A percentile compares a stretch with the other conserved stretches of the same genome.
Conservation (phyloP, 2,888 invertebrate species). For the Trachelus tabidus region DNA sequence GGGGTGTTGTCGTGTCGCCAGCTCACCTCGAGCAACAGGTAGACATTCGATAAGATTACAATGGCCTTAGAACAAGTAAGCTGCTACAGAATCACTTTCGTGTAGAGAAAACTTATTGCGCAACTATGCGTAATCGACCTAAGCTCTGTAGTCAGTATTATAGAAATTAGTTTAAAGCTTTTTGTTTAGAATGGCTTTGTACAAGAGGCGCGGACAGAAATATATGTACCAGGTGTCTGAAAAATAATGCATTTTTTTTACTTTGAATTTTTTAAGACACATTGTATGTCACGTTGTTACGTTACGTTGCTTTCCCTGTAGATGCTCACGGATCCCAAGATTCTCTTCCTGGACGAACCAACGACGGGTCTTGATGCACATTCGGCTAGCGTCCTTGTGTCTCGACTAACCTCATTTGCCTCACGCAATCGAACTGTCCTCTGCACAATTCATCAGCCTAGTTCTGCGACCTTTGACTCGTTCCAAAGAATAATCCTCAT, state of each 20-base stretch:
- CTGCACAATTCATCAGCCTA: constrained; percentile 95
- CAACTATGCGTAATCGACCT: neutral
- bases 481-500: constrained; percentile 84
- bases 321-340: constrained; percentile 88
- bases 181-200: neutral
- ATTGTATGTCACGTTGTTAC: neutral
- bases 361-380: constrained; percentile 94
- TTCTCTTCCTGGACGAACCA: constrained; percentile 96
- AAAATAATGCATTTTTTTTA: neutral
- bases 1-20: neutral
- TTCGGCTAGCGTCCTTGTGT: constrained; percentile 87
- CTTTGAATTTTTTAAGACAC: neutral
- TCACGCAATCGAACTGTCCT: constrained; percentile 85
- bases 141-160: neutral
- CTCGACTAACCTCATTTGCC: constrained; percentile 77
- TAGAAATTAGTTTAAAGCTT: neutral
- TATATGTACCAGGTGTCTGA: neutral
- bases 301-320: constrained; percentile 50
- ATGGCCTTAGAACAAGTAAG: neutral
- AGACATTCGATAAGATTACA: neutral
- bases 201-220: neutral
- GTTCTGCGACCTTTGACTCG: constrained; percentile 85
- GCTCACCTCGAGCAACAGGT: neutral
- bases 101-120: neutral
- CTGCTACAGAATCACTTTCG: neutral